Evolutionary conservation across 2,113 vertebrate species (phyloP).

Genomic region (Artemisiospiza belli): DNA sequence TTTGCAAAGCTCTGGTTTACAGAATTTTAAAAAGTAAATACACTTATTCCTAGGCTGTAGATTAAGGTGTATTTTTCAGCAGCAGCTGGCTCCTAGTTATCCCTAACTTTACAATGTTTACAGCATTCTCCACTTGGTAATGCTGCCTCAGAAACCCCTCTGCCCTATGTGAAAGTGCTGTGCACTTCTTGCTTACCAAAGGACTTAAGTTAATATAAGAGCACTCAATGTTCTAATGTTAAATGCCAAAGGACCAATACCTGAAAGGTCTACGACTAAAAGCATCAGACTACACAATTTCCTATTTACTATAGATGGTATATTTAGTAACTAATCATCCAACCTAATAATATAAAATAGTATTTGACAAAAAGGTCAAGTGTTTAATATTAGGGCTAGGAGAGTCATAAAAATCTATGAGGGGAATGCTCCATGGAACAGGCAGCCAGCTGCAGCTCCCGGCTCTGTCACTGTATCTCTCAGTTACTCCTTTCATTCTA

Average conservation of each 20-base stretch:
- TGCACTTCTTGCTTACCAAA: neutral
- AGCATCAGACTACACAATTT: constrained; percentile 62
- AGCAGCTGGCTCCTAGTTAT: neutral
- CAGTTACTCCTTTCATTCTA: constrained; percentile 36
- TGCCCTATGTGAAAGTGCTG: neutral
- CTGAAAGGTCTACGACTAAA: constrained; percentile 54
- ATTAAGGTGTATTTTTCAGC: neutral
- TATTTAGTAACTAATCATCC: constrained; percentile 77
- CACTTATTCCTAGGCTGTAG: neutral
- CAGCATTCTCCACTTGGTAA: neutral
- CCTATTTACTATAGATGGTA: constrained; percentile 73
- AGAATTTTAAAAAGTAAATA: neutral
- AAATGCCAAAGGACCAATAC: constrained; percentile 64
- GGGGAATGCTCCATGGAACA: constrained; percentile 58
- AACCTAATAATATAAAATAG: constrained; percentile 69
- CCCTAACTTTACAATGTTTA: neutral
- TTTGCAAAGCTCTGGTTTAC: neutral
- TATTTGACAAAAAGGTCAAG: constrained; percentile 77
- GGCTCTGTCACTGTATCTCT: neutral
- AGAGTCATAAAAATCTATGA: constrained; percentile 66
- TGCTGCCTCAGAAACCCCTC: neutral
- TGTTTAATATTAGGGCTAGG: constrained; percentile 68
- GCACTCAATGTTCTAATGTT: neutral
- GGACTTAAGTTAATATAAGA: constrained; percentile 39
- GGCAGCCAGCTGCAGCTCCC: constrained; percentile 38